A percentile compares a stretch with the other conserved stretches of the same genome.
Evolutionary conservation across 2,797 vertebrate genomes (phyloP).

Genomic region (Lophius americanus): DNA sequence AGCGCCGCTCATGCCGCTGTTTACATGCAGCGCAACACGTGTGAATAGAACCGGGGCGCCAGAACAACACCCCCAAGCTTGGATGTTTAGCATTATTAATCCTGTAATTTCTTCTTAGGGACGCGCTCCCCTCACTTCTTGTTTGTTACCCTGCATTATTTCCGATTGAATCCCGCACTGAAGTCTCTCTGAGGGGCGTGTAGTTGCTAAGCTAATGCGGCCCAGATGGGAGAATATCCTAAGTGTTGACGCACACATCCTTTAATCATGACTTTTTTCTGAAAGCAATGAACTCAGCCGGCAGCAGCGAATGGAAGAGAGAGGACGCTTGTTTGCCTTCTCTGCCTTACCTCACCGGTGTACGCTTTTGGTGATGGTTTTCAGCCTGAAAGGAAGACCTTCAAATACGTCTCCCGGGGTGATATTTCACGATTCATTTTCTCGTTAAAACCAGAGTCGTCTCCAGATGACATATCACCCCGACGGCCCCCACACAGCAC

Average conservation of each 20-base stretch:
- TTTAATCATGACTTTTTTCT: not conserved
- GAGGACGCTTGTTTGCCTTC: not conserved
- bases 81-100: not conserved
- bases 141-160: not conserved
- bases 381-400: not conserved
- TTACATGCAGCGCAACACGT: slow-evolving; percentile 45
- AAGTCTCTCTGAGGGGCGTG: not conserved
- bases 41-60: slow-evolving; percentile 1
- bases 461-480: no score
- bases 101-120: not conserved
- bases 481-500: no score
- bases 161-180: not conserved
- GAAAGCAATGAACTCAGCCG: not conserved
- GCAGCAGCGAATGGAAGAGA: not conserved
- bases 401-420: not conserved
- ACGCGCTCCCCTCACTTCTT: not conserved
- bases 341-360: not conserved
- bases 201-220: not conserved
- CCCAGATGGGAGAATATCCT: not conserved
- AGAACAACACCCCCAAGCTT: not conserved
- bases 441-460: not conserved
- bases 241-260: not conserved
- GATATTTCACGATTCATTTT: not conserved
- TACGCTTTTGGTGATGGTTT: not conserved
- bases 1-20: slow-evolving; percentile 57